Evolutionary conservation across 1,140 invertebrate species (phyloP).

Genomic region (Teleogryllus occipitalis): DNA sequence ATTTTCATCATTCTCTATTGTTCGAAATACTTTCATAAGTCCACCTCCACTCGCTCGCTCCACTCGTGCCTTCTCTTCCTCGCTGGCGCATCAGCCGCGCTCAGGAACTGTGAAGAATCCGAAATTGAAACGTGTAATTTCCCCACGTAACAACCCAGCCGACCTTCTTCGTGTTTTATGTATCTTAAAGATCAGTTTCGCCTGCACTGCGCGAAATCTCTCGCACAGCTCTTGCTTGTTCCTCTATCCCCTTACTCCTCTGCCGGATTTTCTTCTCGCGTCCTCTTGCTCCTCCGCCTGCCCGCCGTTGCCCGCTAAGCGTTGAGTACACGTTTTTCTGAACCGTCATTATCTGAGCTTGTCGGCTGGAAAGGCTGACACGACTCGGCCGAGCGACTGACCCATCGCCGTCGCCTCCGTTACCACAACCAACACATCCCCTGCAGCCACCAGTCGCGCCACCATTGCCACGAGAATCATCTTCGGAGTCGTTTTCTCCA

Average conservation of each 20-base stretch:
- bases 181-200: not conserved
- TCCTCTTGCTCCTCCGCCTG: not conserved
- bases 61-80: not conserved
- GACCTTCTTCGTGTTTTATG: not conserved
- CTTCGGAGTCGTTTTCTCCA: too few species aligned
- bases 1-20: too few species aligned
- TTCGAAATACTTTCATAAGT: too few species aligned
- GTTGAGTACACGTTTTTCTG: not conserved
- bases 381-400: not conserved
- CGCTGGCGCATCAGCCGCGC: not conserved
- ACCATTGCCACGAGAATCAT: too few species aligned
- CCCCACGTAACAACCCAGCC: not conserved
- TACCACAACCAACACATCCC: too few species aligned
- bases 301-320: not conserved
- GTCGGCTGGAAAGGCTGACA: not conserved
- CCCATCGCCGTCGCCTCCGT: too few species aligned
- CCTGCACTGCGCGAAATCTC: not conserved
- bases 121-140: slow-evolving; percentile 1
- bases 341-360: not conserved
- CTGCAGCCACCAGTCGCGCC: too few species aligned
- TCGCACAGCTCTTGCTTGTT: not conserved
- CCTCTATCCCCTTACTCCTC: not conserved
- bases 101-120: not conserved
- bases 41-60: too few species aligned
- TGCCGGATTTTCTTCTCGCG: not conserved